phyloP scores from a whole-genome alignment of 2,797 vertebrate species.

The Pangasius djambal region DNA sequence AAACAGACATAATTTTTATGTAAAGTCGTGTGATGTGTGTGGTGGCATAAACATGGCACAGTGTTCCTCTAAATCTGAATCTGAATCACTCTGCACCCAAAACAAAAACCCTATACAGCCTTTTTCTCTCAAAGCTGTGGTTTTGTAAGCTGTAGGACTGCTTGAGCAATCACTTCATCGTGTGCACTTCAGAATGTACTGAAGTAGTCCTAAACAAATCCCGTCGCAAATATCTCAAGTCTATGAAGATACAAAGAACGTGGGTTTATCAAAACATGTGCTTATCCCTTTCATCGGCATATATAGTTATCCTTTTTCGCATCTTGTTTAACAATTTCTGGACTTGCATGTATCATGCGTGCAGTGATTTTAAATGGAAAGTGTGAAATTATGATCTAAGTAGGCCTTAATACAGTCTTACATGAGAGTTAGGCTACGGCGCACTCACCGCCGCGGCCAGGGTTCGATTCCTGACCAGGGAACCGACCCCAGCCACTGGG shows the following conservation, averaged over 20 bases:
- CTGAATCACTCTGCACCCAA: conserved; percentile 4
- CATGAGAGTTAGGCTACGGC: neutral
- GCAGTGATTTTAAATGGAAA: neutral
- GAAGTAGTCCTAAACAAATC: neutral
- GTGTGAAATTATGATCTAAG: neutral
- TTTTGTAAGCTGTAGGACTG: conserved; percentile 16
- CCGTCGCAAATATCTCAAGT: neutral
- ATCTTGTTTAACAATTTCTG: neutral
- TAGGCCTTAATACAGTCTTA: neutral
- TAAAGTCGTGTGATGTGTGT: neutral
- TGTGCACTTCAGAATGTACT: conserved; percentile 20
- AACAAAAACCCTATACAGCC: conserved; percentile 1
- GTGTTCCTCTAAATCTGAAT: neutral
- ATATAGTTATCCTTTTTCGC: neutral
- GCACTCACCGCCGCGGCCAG: too few species aligned
- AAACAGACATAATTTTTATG: neutral
- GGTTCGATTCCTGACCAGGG: too few species aligned
- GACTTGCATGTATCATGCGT: neutral
- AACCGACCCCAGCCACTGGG: too few species aligned
- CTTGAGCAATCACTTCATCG: conserved; percentile 29
- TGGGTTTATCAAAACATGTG: neutral
- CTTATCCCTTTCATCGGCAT: neutral
- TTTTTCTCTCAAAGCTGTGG: conserved; percentile 5
- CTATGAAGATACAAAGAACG: neutral
- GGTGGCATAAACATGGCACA: neutral